Percentiles rank a stretch among this genome's conserved stretches.
Evolutionary conservation across 2,797 vertebrate species (phyloP).

Genomic region (Salmo trutta): DNA sequence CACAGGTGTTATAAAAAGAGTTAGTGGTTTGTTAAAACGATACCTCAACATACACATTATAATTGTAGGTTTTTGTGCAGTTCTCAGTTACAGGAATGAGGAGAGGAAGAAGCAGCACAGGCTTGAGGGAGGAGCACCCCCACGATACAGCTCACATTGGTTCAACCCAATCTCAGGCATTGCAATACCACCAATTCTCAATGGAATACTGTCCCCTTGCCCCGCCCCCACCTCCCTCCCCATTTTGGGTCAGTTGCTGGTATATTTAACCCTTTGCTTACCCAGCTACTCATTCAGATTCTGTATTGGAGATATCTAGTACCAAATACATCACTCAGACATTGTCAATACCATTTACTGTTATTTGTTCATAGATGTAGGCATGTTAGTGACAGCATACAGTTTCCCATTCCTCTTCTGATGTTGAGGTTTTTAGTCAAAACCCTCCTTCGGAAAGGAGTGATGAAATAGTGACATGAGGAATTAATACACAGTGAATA

Average conservation of each 20-base stretch:
- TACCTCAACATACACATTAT: too few relatives aligned
- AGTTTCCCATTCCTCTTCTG: neutral
- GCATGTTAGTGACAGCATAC: neutral
- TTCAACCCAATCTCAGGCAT: slow-evolving; percentile 48
- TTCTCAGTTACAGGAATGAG: too few relatives aligned
- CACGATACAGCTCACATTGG: neutral
- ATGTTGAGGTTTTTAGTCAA: neutral
- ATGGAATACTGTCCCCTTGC: slow-evolving; percentile 34
- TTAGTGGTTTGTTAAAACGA: too few relatives aligned
- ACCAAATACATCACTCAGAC: neutral
- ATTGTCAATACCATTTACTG: neutral
- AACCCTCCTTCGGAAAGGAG: neutral
- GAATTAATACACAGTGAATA: too few relatives aligned
- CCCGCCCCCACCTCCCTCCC: slow-evolving; percentile 16
- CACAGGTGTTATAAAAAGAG: too few relatives aligned
- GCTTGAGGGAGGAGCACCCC: neutral
- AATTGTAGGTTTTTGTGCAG: too few relatives aligned
- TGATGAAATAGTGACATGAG: neutral
- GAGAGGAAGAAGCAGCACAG: neutral
- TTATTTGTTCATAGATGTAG: neutral
- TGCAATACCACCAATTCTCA: slow-evolving; percentile 52
- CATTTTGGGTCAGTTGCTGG: slow-evolving; percentile 24
- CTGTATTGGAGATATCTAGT: neutral
- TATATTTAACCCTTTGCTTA: slow-evolving; percentile 51
- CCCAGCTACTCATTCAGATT: neutral